These are phyloP conservation scores for Phthorimaea operculella DNA, from an alignment of 1,140 invertebrate species.

Conservation along the genomic window DNA sequence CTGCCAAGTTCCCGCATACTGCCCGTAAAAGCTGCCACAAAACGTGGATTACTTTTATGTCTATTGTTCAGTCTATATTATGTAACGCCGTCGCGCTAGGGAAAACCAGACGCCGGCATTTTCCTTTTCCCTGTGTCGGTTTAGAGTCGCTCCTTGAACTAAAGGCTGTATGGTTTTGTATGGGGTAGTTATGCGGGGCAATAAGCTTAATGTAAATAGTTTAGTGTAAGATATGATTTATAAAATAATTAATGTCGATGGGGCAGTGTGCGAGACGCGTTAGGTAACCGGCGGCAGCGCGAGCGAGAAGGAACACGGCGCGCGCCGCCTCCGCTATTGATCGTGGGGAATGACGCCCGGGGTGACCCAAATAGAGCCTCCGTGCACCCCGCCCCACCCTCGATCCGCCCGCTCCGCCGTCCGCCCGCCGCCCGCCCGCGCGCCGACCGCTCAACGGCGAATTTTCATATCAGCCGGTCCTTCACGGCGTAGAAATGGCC, in stretches of 20 bases:
- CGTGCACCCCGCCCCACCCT: constrained; percentile 35
- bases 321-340: constrained; percentile 61
- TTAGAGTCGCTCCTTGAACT: background rate
- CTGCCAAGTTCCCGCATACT: background rate
- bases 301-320: constrained; percentile 48
- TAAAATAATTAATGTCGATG: constrained; percentile 53
- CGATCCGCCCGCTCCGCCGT: constrained; percentile 21
- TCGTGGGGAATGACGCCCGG: constrained; percentile 62
- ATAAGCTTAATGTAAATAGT: background rate
- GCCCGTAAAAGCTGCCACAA: background rate
- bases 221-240: constrained; percentile 29
- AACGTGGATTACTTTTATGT: background rate
- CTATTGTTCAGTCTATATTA: constrained; percentile 21
- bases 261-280: constrained; percentile 45
- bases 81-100: constrained; percentile 13
- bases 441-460: constrained; percentile 46
- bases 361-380: constrained; percentile 67
- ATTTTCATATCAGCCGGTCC: constrained; percentile 62
- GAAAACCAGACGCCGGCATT: background rate
- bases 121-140: background rate
- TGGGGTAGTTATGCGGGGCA: background rate
- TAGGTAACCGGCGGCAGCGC: constrained; percentile 43
- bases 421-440: constrained; percentile 18
- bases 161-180: background rate
- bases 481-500: constrained; percentile 48